Conservation (phyloP, 2,797 vertebrate genomes). For the Distichodus sexfasciatus region DNA sequence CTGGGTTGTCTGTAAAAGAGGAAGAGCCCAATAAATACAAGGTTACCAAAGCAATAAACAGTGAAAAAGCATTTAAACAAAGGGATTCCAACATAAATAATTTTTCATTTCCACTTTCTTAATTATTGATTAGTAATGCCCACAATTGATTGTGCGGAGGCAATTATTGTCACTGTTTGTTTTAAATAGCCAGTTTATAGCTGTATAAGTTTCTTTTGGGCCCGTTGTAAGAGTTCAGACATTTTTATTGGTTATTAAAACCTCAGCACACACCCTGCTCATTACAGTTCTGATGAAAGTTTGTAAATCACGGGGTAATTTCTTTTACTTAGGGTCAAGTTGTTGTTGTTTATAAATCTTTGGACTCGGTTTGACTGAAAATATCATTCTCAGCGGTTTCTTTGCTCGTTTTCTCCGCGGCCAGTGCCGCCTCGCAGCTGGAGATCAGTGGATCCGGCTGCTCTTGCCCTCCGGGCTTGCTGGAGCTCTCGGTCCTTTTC, state of each 20-base stretch:
- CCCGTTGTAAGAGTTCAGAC: constrained; percentile 86
- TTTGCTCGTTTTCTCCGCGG: constrained; percentile 72
- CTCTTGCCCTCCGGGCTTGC: too few species aligned
- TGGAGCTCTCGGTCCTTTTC: constrained; percentile 78
- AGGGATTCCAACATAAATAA: background rate
- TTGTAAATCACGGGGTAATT: constrained; percentile 95
- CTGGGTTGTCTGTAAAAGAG: constrained; percentile 85
- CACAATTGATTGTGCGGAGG: constrained; percentile 39
- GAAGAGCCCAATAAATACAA: constrained; percentile 22
- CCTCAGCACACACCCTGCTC: constrained; percentile 93
- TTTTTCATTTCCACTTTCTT: background rate
- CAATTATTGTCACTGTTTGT: constrained; percentile 58
- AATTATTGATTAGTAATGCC: background rate
- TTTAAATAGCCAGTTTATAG: constrained; percentile 71
- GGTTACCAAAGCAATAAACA: constrained; percentile 9
- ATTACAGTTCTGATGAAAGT: constrained; percentile 85
- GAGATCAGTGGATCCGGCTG: constrained; percentile 77
- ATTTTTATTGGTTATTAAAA: constrained; percentile 99
- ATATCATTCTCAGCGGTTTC: constrained; percentile 83
- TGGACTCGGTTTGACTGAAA: constrained; percentile 84
- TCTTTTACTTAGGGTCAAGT: constrained; percentile 97
- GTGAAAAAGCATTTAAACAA: background rate
- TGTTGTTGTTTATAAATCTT: constrained; percentile 85
- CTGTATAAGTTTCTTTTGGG: constrained; percentile 80
- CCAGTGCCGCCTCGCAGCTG: constrained; percentile 76